A percentile compares a stretch with the other conserved stretches of the same genome.
Evolutionary conservation across 1,140 invertebrate species (phyloP).

Genomic region (Globodera ellingtonae): DNA sequence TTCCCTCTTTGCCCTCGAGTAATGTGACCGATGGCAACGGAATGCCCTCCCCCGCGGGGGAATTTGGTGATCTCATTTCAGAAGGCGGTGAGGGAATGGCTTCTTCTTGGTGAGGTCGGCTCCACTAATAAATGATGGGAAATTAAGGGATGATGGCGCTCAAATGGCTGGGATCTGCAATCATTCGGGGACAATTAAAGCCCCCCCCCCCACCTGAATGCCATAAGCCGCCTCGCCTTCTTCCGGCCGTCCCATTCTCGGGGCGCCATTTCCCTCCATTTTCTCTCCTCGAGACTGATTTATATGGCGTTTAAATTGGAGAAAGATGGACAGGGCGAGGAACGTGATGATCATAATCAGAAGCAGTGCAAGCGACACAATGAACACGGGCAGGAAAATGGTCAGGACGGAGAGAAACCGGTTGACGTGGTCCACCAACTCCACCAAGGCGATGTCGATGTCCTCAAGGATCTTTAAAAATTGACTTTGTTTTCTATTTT

Average conservation of each 20-base stretch:
- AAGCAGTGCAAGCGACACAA: slow-evolving; percentile 14
- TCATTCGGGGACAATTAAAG: background rate
- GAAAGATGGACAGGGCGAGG: slow-evolving; percentile 23
- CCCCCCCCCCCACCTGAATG: background rate
- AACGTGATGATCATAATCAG: slow-evolving; percentile 21
- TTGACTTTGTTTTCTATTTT: background rate
- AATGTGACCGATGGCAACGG: background rate
- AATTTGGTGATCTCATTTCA: too few species aligned
- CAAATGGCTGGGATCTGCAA: too few species aligned
- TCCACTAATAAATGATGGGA: too few species aligned
- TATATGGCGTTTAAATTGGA: slow-evolving; percentile 26
- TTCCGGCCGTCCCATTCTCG: background rate
- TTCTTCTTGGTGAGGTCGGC: background rate
- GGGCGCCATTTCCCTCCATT: background rate
- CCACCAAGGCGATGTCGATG: slow-evolving; percentile 17
- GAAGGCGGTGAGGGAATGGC: too few species aligned
- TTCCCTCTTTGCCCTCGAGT: background rate
- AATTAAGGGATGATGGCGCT: too few species aligned
- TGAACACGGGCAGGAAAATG: slow-evolving; percentile 26
- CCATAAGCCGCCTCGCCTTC: background rate
- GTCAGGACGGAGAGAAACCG: slow-evolving; percentile 14
- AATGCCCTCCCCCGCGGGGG: background rate
- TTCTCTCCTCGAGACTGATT: too few species aligned
- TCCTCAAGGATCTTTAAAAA: slow-evolving; percentile 14
- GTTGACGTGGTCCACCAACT: slow-evolving; percentile 8